These are phyloP conservation scores for Meiosimyza platycephala DNA, from an alignment of 2,888 invertebrate genomes.

Conservation along the genomic window DNA sequence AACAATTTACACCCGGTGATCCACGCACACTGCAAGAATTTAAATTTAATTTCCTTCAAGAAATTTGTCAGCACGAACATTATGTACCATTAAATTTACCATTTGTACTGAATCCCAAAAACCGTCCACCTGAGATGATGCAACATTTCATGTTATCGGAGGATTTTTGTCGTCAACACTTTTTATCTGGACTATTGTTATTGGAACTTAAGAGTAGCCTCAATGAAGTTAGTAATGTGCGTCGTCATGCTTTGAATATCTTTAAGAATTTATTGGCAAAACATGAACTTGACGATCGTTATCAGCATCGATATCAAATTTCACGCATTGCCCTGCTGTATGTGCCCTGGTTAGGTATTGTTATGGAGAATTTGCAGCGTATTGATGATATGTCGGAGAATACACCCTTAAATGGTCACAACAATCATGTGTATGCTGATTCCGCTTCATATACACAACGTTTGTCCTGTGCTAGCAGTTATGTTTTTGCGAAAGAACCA, in stretches of 20 bases:
- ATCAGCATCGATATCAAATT: constrained; percentile 82
- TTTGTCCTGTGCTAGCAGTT: constrained; percentile 72
- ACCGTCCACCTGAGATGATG: constrained; percentile 68
- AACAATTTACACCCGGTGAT: constrained; percentile 86
- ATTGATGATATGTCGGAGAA: constrained; percentile 69
- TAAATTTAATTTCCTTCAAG: constrained; percentile 91
- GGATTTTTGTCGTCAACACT: constrained; percentile 91
- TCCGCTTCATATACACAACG: constrained; percentile 67
- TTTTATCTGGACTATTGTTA: constrained; percentile 86
- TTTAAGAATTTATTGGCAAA: constrained; percentile 91
- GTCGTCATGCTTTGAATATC: constrained; percentile 82
- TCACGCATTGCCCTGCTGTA: constrained; percentile 90
- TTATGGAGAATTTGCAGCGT: constrained; percentile 87
- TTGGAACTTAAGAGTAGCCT: constrained; percentile 90
- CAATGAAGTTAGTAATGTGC: constrained; percentile 84
- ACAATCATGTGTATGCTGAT: constrained; percentile 63
- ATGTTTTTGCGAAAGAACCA: constrained; percentile 69
- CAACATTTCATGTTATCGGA: constrained; percentile 78
- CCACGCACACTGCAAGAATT: constrained; percentile 85
- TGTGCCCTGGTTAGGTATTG: constrained; percentile 89
- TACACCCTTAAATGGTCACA: constrained; percentile 56
- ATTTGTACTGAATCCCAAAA: constrained; percentile 70
- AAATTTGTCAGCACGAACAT: constrained; percentile 94
- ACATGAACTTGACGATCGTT: constrained; percentile 93
- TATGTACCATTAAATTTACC: constrained; percentile 94